Conservation (phyloP, 2,113 vertebrate species). For the Prochilodus magdalenae region DNA sequence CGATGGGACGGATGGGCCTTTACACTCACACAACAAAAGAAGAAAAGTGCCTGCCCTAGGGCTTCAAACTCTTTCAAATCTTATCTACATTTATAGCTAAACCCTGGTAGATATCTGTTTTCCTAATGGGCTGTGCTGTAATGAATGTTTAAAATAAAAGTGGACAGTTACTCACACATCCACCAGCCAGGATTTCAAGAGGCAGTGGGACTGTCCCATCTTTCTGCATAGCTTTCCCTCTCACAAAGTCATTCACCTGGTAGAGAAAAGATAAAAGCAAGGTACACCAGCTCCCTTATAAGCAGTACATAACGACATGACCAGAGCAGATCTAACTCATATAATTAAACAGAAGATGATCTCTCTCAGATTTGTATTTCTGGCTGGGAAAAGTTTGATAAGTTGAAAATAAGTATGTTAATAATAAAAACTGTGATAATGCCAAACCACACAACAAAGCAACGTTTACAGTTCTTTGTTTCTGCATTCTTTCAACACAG, state of each 20-base stretch:
- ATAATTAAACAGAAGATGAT: not conserved
- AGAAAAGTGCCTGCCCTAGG: constrained; percentile 37
- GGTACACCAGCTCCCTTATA: not conserved
- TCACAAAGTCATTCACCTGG: constrained; percentile 90
- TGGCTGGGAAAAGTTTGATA: too few relatives aligned
- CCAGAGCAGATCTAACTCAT: too few relatives aligned
- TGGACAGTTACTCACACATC: constrained; percentile 84
- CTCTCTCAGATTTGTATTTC: too few relatives aligned
- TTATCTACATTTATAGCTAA: constrained; percentile 30
- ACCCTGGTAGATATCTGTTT: not conserved
- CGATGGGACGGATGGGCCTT: constrained; percentile 45
- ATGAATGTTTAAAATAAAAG: not conserved
- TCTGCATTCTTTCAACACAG: not conserved
- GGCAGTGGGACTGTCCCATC: constrained; percentile 81
- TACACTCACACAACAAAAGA: constrained; percentile 45
- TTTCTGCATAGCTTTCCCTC: constrained; percentile 83
- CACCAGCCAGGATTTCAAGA: constrained; percentile 85
- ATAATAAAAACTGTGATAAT: not conserved
- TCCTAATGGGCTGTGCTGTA: not conserved
- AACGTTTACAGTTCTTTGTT: not conserved
- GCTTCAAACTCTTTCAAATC: constrained; percentile 2
- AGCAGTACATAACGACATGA: not conserved
- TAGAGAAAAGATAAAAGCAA: constrained; percentile 54
- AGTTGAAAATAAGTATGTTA: too few relatives aligned
- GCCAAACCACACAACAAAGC: not conserved